Base-by-base conservation (phyloP, 2,113 vertebrate genomes). In the Origma solitaria region DNA sequence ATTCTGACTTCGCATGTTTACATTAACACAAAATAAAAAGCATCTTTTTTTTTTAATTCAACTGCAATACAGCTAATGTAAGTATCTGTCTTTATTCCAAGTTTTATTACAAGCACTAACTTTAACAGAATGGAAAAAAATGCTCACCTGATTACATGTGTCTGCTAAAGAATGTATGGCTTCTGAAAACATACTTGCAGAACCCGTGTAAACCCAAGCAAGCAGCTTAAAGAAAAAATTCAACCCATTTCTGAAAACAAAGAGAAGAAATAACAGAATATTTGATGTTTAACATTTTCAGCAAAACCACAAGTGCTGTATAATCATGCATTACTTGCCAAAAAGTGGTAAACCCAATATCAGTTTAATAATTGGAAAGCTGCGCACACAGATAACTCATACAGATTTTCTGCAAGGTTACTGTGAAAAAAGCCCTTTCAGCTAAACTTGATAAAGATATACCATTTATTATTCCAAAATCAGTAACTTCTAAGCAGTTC, bases 151-250 rank as follows among this genome's bases (percentile, higher is more conserved):
- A 96, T 99, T 99, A 96, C 99, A 99, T 72, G 99, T 99, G 97
- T 99, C 99, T 56, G 99, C 99, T 97, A 99, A 97, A 82, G 99
- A 99, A 96, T 99, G 99, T 96, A 99, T 98, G 91, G 99, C 99
- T 98, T 99, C 99, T 21, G 99, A 99, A 96, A 99, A 99, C 99
- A 99, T 99, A 96, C 99, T 99, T 51, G 99, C 99, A 84, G 99
- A 99, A 94, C 99, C 99, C 6, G 99, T 99, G 97, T 99, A 99
- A 97, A 99, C 98, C 99, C 99, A 99, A 24, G 99, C 99, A 96
- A 99, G 98, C 33, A 99, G 98, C 95, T 99, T 99, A 96, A 99
- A 99, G 98, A 99, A 97, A 97, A 99, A 99, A 95, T 99, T 99
- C 97, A 99, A 97, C 15, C 99, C 99, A 97, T 99, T 99, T 98